Conservation (phyloP, 2,888 invertebrate species). For the Odontomyia ornata region DNA sequence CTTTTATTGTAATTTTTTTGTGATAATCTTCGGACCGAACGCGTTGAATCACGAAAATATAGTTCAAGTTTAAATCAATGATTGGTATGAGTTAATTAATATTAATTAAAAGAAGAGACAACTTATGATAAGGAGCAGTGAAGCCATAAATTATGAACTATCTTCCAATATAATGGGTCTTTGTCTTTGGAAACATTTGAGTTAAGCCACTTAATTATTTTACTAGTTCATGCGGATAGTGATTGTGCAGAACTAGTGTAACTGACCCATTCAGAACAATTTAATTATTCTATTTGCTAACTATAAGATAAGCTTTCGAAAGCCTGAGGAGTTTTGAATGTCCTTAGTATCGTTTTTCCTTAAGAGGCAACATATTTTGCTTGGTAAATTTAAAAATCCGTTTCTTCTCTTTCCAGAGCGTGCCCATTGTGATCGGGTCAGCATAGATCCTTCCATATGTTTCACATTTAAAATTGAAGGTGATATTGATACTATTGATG, state of each 20-base stretch:
- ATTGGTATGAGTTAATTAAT: background rate
- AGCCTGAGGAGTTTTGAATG: no score
- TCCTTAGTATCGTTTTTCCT: no score
- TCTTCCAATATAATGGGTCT: background rate
- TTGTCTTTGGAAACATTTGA: background rate
- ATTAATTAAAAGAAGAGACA: background rate
- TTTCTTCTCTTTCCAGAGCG: constrained; percentile 63
- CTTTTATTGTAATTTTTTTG: background rate
- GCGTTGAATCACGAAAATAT: constrained; percentile 8
- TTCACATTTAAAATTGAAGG: constrained; percentile 80
- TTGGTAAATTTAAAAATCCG: no score
- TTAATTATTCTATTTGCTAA: no score
- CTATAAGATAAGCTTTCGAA: no score
- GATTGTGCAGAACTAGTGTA: no score
- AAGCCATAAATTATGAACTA: background rate
- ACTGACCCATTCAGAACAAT: no score
- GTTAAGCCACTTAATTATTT: no score
- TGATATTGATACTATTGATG: constrained; percentile 77
- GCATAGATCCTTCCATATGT: constrained; percentile 72
- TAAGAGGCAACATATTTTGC: no score
- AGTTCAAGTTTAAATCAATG: constrained; percentile 15
- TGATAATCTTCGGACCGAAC: constrained; percentile 11
- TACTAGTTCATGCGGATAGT: no score
- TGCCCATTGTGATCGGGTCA: constrained; percentile 64
- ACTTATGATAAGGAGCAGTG: background rate